These are phyloP conservation scores for Microcebus lehilahytsara DNA, from an alignment of 2,113 vertebrate species.

Conservation along the genomic window DNA sequence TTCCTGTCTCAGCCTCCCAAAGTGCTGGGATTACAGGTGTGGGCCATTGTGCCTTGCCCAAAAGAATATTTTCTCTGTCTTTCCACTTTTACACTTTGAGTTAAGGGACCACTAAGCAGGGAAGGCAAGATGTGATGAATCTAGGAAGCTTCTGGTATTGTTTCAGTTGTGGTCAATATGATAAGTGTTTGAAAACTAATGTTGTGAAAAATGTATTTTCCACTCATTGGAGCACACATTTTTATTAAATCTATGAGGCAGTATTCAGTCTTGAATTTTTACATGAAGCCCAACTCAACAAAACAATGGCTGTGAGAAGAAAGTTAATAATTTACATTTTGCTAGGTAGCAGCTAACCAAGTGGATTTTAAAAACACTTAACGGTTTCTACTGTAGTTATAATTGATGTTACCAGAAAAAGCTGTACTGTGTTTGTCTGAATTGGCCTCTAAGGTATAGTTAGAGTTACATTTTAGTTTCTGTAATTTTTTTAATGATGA, in stretches of 20 bases:
- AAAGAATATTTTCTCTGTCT: no score
- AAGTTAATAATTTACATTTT: constrained; percentile 59
- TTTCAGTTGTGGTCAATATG: no score
- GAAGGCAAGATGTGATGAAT: no score
- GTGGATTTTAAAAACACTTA: not conserved
- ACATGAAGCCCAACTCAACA: not conserved
- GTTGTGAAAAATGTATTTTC: no score
- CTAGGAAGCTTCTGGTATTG: no score
- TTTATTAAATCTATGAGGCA: not conserved
- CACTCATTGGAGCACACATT: not conserved
- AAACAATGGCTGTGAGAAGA: not conserved
- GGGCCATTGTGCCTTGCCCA: no score
- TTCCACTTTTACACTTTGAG: no score
- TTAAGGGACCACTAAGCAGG: no score
- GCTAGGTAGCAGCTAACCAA: not conserved
- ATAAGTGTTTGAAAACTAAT: no score
- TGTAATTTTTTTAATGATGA: not conserved
- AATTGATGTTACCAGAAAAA: not conserved
- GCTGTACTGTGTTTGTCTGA: not conserved
- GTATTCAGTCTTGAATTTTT: not conserved
- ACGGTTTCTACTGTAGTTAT: not conserved
- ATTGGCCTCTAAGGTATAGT: not conserved
- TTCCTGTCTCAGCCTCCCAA: no score
- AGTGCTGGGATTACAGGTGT: no score
- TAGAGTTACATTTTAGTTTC: not conserved